A percentile compares a stretch with the other conserved stretches of the same genome.
Evolutionary conservation across 2,113 vertebrate species (phyloP).

Genomic region (Epinephelus lanceolatus): DNA sequence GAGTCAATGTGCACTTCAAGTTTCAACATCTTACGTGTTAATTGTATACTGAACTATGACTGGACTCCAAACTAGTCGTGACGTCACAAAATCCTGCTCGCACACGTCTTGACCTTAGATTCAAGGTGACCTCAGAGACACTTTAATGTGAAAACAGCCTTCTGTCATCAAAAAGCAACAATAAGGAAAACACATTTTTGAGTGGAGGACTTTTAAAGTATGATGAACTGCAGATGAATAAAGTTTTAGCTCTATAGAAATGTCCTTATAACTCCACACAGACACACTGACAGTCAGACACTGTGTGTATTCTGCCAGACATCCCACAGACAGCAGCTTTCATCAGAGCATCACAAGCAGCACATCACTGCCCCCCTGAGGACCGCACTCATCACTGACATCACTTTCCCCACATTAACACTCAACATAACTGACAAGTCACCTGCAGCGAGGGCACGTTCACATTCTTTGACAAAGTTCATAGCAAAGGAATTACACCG

Average conservation of each 20-base stretch:
- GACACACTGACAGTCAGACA: background rate
- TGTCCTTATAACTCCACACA: too few relatives aligned
- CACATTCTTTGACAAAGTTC: background rate
- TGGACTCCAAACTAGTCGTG: background rate
- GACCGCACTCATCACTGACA: background rate
- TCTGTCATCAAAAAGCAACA: background rate
- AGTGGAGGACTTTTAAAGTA: background rate
- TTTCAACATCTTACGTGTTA: background rate
- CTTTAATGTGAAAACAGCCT: background rate
- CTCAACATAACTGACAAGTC: background rate
- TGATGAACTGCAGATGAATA: background rate
- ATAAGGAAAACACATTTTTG: background rate
- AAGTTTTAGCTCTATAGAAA: background rate
- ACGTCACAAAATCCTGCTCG: background rate
- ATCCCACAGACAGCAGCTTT: background rate
- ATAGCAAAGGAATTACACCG: background rate
- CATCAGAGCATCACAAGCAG: background rate
- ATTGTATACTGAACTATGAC: background rate
- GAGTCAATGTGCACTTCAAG: too few relatives aligned
- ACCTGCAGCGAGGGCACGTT: background rate
- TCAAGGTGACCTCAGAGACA: background rate
- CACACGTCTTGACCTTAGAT: background rate
- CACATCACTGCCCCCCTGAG: constrained; percentile 62
- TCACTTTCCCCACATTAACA: background rate
- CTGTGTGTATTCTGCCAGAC: background rate